Evolutionary conservation across 2,888 invertebrate species (phyloP), one percentile per base, ranked within the genome.

Genomic region (Allolobophora icterica): DNA sequence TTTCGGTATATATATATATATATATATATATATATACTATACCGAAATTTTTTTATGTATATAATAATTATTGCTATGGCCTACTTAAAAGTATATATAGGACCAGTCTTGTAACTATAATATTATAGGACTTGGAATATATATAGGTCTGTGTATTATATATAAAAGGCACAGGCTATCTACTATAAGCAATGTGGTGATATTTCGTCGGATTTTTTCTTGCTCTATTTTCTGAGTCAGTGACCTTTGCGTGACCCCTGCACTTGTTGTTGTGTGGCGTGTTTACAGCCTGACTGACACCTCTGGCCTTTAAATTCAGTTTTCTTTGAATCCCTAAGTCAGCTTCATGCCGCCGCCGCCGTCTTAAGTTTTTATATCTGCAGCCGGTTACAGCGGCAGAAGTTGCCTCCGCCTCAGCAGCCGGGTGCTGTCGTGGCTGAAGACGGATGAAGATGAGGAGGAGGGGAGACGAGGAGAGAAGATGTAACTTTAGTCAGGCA

Each of bases 211-310:
- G 30, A n/a, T n/a, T 71, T 71, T 71, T n/a, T 30, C 71, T 19
- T n/a, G 71, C 71, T 71, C 71, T 71, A 71, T 71, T 87, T 87
- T 35, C 87, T 87, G 87, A 87, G 87, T 87, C 87, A 87, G 87
- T 87, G 38, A 87, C 87, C 87, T 87, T 87, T 87, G 33, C 87
- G 35, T 87, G 87, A 35, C 87, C 35, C 38, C 87, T 87, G 87
- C 87, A 87, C 87, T 87, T 87, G 87, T 87, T 87, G 87, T 33
- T 87, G 87, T 34, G 87, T 21, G 87, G 34, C 87, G 87, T 34
- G 87, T 87, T 87, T 87, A 38, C 38, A 34, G 87, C 38, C 87
- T 87, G 87, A 87, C 38, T 87, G 87, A 87, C 87, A 87, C 35
- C 87, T 38, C 13, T 34, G 24, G 34, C 87, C 35, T 34, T 87